Percentiles rank a stretch among this genome's conserved stretches.
Conservation (phyloP, 1,140 invertebrate species). For the Phocides pigmalion region DNA sequence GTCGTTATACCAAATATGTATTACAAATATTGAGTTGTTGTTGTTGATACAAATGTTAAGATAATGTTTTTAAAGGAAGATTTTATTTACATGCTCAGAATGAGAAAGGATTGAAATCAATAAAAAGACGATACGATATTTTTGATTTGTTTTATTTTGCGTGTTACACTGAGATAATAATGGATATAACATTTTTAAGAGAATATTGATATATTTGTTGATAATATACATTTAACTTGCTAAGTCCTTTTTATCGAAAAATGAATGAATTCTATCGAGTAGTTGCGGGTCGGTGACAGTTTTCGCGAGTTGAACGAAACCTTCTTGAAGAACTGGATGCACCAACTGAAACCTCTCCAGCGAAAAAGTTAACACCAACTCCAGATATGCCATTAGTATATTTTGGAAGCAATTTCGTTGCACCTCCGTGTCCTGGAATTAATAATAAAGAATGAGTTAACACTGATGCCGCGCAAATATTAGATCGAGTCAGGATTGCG, state of each 20-base stretch:
- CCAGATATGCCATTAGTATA: slow-evolving; percentile 85
- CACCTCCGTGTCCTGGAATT: slow-evolving; percentile 83
- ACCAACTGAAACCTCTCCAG: slow-evolving; percentile 82
- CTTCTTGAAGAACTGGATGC: slow-evolving; percentile 81
- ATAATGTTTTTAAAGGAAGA: slow-evolving; percentile 53
- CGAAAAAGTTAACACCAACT: slow-evolving; percentile 84
- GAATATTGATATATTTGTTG: slow-evolving; percentile 46
- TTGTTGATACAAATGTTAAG: slow-evolving; percentile 67
- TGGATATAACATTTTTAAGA: slow-evolving; percentile 54
- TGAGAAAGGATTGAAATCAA: slow-evolving; percentile 59
- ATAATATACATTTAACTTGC: slow-evolving; percentile 70
- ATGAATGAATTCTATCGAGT: slow-evolving; percentile 78
- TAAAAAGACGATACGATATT: slow-evolving; percentile 47
- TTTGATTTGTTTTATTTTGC: slow-evolving; percentile 64
- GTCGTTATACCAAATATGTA: slow-evolving; percentile 75
- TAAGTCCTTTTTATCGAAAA: slow-evolving; percentile 78
- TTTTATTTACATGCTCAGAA: slow-evolving; percentile 59
- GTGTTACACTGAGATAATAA: slow-evolving; percentile 64
- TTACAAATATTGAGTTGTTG: slow-evolving; percentile 62
- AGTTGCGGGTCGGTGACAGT: slow-evolving; percentile 80
- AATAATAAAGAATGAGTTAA: not conserved
- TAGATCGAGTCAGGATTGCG: too few species aligned
- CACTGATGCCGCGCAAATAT: too few species aligned
- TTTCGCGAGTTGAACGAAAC: slow-evolving; percentile 84
- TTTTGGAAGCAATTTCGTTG: slow-evolving; percentile 84